Percentiles rank a stretch among this genome's conserved stretches.
These are phyloP conservation scores for Ispidina picta DNA, from an alignment of 2,797 vertebrate species.

Conservation along the genomic window DNA sequence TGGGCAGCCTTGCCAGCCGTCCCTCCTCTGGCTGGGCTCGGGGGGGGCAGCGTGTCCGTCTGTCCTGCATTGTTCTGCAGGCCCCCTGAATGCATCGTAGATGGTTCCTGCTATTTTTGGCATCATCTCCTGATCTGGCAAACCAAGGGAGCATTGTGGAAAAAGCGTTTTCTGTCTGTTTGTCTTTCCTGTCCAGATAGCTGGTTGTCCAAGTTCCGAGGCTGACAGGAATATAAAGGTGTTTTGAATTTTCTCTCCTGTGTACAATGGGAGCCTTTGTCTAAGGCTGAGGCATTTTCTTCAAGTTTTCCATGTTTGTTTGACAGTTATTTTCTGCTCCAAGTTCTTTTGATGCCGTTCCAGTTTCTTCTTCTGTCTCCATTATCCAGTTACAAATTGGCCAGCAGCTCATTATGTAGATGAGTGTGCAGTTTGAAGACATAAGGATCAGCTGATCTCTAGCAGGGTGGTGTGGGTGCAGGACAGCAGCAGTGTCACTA, in stretches of 20 bases:
- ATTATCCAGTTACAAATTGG: neutral
- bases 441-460: neutral
- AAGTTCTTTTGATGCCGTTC: neutral
- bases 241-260: conserved; percentile 37
- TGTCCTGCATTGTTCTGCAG: neutral
- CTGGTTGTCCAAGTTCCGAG: neutral
- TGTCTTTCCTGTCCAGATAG: conserved; percentile 1
- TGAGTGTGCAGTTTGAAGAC: neutral
- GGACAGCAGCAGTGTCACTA: neutral
- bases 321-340: conserved; percentile 28
- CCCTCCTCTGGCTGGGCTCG: no score
- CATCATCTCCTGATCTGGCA: neutral
- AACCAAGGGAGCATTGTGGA: neutral
- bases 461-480: accelerated
- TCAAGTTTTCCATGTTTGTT: conserved; percentile 1
- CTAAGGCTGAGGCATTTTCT: neutral
- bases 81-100: neutral
- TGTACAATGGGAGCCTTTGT: conserved; percentile 48
- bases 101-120: neutral
- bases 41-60: neutral
- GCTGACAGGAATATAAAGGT: neutral
- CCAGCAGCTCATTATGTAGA: neutral
- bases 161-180: neutral
- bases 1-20: neutral
- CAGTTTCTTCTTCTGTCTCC: neutral